A percentile compares a stretch with the other conserved stretches of the same genome.
These are phyloP conservation scores for Agrypnia vestita DNA, from an alignment of 1,140 invertebrate species.

Conservation along the genomic window DNA sequence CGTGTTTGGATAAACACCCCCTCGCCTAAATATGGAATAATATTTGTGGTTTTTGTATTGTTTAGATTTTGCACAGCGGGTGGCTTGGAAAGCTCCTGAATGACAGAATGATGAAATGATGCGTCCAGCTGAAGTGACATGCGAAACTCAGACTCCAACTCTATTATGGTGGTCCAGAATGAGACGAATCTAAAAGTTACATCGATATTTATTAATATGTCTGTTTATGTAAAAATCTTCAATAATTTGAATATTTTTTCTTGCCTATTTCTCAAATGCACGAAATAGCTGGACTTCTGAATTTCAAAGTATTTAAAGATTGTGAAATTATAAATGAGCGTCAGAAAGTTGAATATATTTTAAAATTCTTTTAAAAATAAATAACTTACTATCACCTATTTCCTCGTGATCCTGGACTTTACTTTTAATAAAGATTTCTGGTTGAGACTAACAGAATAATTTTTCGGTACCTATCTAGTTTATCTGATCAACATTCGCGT, in stretches of 20 bases:
- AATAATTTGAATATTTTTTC: slow-evolving; percentile 7
- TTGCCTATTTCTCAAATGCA: neutral
- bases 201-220: slow-evolving; percentile 17
- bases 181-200: slow-evolving; percentile 22
- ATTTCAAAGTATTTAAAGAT: neutral
- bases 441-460: too few species aligned
- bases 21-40: slow-evolving; percentile 36
- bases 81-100: slow-evolving; percentile 28
- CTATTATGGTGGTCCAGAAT: slow-evolving; percentile 48
- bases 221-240: slow-evolving; percentile 13
- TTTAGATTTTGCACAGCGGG: slow-evolving; percentile 43
- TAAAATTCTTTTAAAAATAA: too few species aligned
- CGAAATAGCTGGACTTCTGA: neutral
- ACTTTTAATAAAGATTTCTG: too few species aligned
- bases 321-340: neutral
- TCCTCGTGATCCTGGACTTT: too few species aligned
- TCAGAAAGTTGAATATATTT: too few species aligned
- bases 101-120: slow-evolving; percentile 60
- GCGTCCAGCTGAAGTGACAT: slow-evolving; percentile 45
- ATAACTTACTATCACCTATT: too few species aligned
- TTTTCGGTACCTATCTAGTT: too few species aligned
- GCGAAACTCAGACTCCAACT: slow-evolving; percentile 38
- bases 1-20: slow-evolving; percentile 52
- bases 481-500: too few species aligned
- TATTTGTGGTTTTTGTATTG: slow-evolving; percentile 35